Conservation (phyloP, 1,140 invertebrate species). For the Lordiphosa collinella region DNA sequence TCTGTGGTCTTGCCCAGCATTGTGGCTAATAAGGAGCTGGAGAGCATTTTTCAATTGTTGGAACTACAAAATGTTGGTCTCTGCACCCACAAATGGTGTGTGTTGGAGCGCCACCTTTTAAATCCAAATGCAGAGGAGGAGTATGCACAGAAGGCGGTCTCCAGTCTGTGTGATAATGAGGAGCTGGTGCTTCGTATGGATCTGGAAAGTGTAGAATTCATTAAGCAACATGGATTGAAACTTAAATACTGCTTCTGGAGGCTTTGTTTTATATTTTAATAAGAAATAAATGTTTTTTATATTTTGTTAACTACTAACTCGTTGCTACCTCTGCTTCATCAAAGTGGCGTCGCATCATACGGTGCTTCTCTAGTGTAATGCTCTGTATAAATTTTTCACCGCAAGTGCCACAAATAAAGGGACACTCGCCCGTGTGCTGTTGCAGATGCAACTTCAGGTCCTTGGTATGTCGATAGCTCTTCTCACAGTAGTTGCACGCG, state of each 20-base stretch:
- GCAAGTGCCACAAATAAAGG: slow-evolving; percentile 58
- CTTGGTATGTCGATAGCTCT: slow-evolving; percentile 62
- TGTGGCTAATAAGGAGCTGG: neutral
- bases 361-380: slow-evolving; percentile 59
- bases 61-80: slow-evolving; percentile 1
- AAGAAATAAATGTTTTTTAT: too few relatives aligned
- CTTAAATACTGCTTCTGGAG: slow-evolving; percentile 2
- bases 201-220: neutral
- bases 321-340: slow-evolving; percentile 54
- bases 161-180: neutral
- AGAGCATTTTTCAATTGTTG: neutral
- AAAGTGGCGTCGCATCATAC: slow-evolving; percentile 63
- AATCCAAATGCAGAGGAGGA: neutral
- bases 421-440: slow-evolving; percentile 61
- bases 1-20: neutral
- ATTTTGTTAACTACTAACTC: too few relatives aligned
- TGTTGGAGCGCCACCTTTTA: neutral
- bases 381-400: slow-evolving; percentile 68
- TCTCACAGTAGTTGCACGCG: slow-evolving; percentile 64
- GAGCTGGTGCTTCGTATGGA: neutral
- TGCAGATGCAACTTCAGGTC: slow-evolving; percentile 60
- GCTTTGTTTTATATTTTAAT: neutral
- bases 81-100: neutral
- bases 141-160: neutral
- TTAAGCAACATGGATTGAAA: neutral